These are phyloP conservation scores for Drosophila asahinai DNA, from an alignment of 1,140 invertebrate genomes.

Conservation along the genomic window DNA sequence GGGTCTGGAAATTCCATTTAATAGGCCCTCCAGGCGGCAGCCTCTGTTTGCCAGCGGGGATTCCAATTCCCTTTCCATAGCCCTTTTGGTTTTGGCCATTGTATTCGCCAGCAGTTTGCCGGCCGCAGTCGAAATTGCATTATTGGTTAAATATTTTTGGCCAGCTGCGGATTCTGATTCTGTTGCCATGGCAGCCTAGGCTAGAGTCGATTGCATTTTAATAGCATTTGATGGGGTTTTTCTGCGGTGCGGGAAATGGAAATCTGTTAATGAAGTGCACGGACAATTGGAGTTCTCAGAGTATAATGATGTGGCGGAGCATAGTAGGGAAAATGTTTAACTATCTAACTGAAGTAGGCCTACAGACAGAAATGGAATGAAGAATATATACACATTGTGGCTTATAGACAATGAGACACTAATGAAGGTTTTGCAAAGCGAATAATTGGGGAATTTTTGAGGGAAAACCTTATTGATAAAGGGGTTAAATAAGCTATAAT, in stretches of 20 bases:
- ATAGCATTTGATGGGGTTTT: constrained; percentile 45
- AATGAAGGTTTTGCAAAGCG: not conserved
- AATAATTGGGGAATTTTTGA: too few relatives aligned
- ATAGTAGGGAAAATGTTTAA: constrained; percentile 22
- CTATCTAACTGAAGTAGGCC: constrained; percentile 4
- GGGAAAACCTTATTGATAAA: too few relatives aligned
- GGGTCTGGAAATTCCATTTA: constrained; percentile 31
- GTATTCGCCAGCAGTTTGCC: constrained; percentile 7
- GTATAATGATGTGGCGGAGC: constrained; percentile 34
- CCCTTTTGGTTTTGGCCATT: constrained; percentile 6
- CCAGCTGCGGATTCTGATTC: constrained; percentile 20
- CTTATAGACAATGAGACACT: not conserved
- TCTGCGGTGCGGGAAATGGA: constrained; percentile 25
- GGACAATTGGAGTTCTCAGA: constrained; percentile 16
- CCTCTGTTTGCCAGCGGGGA: constrained; percentile 11
- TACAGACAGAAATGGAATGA: not conserved
- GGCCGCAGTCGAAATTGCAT: constrained; percentile 52
- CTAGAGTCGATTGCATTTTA: constrained; percentile 60
- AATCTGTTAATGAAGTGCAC: constrained; percentile 64
- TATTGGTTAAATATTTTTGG: constrained; percentile 66
- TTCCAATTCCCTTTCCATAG: too few relatives aligned
- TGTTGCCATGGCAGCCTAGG: constrained; percentile 10
- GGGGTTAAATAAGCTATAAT: not conserved
- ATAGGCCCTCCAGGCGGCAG: constrained; percentile 29
- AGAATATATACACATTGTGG: constrained; percentile 15